Conservation (phyloP, 2,113 vertebrate species). For the Brienomyrus brachyistius region DNA sequence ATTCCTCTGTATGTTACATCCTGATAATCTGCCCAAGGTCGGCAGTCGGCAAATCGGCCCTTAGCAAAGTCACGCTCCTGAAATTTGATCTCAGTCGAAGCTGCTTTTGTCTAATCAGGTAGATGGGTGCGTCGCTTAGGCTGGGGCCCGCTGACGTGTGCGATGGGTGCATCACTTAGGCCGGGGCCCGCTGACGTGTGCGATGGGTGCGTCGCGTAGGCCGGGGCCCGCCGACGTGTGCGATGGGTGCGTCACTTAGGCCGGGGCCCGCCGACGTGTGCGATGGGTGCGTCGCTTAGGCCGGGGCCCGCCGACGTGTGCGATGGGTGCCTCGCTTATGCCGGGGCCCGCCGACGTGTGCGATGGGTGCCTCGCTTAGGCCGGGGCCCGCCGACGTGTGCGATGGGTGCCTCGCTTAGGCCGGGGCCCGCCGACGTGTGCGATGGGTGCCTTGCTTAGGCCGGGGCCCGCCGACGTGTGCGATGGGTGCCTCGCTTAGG, state of each 20-base stretch:
- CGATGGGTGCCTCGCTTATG: neutral
- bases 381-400: neutral
- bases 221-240: no score
- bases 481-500: neutral
- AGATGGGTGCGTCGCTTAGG: neutral
- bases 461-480: neutral
- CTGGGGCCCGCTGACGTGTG: neutral
- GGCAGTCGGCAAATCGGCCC: neutral
- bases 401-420: neutral
- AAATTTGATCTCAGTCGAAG: conserved; percentile 46
- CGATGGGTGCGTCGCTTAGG: neutral
- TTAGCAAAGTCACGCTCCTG: neutral
- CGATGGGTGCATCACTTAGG: neutral
- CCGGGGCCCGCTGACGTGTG: neutral
- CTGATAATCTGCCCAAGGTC: neutral
- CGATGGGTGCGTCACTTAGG: neutral
- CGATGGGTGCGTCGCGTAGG: neutral
- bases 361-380: neutral
- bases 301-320: neutral
- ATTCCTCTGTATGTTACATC: neutral
- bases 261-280: no score
- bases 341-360: neutral
- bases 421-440: neutral
- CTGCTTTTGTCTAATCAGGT: conserved; percentile 39
- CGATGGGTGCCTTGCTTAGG: neutral